Percentiles rank a stretch among this genome's conserved stretches.
phyloP scores from a whole-genome alignment of 2,888 invertebrate species.

The Hirtodrosophila duncani region DNA sequence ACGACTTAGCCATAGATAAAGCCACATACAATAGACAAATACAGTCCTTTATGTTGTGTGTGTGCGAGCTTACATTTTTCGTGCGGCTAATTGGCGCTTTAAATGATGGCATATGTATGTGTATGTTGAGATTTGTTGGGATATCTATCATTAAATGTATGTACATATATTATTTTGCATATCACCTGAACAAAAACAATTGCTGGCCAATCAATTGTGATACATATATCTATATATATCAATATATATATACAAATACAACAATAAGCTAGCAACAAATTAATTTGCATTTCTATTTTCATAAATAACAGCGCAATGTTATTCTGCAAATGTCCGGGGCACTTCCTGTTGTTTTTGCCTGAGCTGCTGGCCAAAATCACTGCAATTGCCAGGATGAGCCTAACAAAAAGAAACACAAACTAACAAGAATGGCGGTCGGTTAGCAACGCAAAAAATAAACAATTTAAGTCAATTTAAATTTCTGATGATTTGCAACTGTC shows the following conservation, averaged over 20 bases:
- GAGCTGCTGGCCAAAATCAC: constrained; percentile 40
- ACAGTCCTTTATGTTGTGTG: constrained; percentile 38
- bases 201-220: no score
- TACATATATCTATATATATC: no score
- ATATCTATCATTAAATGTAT: constrained; percentile 32
- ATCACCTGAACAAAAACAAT: constrained; percentile 38
- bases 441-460: constrained; percentile 49
- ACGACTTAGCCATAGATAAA: constrained; percentile 45
- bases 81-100: constrained; percentile 58
- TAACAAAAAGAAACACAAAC: constrained; percentile 29
- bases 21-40: constrained; percentile 47
- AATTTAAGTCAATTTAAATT: constrained; percentile 71
- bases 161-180: constrained; percentile 1
- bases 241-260: constrained; percentile 39
- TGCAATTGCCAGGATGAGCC: constrained; percentile 34
- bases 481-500: constrained; percentile 72
- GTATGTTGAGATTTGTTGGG: not conserved
- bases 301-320: constrained; percentile 52
- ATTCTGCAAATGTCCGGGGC: constrained; percentile 28
- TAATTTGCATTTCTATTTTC: constrained; percentile 71
- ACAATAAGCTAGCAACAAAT: constrained; percentile 27
- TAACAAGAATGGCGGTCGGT: not conserved
- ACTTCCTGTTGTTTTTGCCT: constrained; percentile 27
- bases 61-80: constrained; percentile 42
- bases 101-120: constrained; percentile 37